These are phyloP conservation scores for Anodontia alba DNA, from an alignment of 2,888 invertebrate genomes.

Conservation along the genomic window DNA sequence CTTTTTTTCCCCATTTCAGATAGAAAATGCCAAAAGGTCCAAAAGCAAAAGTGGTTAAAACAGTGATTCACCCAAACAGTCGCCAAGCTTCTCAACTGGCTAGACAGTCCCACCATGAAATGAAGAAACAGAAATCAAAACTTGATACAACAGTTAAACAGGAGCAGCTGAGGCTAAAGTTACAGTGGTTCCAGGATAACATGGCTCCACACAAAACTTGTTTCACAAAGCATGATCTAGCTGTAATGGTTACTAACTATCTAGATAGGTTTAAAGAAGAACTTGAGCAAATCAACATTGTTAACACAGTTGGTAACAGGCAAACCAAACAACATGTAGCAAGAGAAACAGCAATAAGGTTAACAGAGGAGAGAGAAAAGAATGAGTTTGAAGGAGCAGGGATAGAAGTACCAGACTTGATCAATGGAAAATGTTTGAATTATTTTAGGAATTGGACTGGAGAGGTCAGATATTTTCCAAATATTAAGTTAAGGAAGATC, in stretches of 20 bases:
- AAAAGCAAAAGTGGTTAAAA: slow-evolving; percentile 66
- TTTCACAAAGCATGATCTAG: slow-evolving; percentile 88
- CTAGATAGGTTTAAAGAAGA: slow-evolving; percentile 91
- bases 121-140: slow-evolving; percentile 85
- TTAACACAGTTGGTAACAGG: slow-evolving; percentile 91
- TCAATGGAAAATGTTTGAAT: slow-evolving; percentile 88
- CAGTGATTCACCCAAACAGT: slow-evolving; percentile 91
- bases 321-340: slow-evolving; percentile 91
- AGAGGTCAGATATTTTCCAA: slow-evolving; percentile 71
- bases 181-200: slow-evolving; percentile 91
- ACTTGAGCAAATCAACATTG: slow-evolving; percentile 91
- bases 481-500: slow-evolving; percentile 74
- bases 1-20: no score
- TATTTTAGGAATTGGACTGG: slow-evolving; percentile 85
- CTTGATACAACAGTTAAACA: slow-evolving; percentile 60
- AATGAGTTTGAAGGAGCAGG: slow-evolving; percentile 92
- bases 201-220: slow-evolving; percentile 87
- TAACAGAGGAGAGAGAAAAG: slow-evolving; percentile 90
- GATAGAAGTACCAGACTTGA: slow-evolving; percentile 91
- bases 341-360: slow-evolving; percentile 91
- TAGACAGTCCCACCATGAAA: slow-evolving; percentile 88
- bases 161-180: slow-evolving; percentile 88
- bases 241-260: slow-evolving; percentile 84
- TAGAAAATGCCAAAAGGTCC: slow-evolving; percentile 77
- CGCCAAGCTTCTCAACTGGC: slow-evolving; percentile 91